Evolutionary conservation across 2,888 invertebrate genomes (phyloP).

Genomic region (Habroteleia sp.): DNA sequence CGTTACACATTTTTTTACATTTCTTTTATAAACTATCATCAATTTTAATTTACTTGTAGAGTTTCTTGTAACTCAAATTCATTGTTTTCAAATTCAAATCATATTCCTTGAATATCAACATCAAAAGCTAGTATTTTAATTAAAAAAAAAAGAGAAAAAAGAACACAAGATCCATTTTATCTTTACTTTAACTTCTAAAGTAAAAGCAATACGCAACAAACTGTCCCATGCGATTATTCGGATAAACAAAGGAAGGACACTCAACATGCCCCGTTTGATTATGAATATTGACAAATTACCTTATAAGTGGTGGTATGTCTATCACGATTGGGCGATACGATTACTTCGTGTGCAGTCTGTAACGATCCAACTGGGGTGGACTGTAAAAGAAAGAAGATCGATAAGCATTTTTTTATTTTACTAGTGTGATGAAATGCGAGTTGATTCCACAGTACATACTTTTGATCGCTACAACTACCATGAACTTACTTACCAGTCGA

Average conservation of each 20-base stretch:
- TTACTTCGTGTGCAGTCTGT: slow-evolving; percentile 94
- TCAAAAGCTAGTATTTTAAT: too few relatives aligned
- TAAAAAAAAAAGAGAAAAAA: too few relatives aligned
- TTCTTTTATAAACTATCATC: too few relatives aligned
- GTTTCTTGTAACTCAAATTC: too few relatives aligned
- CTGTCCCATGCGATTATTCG: slow-evolving; percentile 58
- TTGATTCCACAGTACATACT: slow-evolving; percentile 34
- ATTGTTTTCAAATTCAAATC: too few relatives aligned
- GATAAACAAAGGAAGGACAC: slow-evolving; percentile 25
- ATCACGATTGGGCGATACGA: slow-evolving; percentile 94
- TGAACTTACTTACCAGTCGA: slow-evolving; percentile 33
- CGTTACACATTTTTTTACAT: slow-evolving; percentile 18
- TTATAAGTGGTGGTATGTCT: slow-evolving; percentile 90
- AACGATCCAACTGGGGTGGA: slow-evolving; percentile 96
- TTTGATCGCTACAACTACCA: slow-evolving; percentile 17
- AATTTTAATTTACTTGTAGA: background rate
- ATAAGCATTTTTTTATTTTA: slow-evolving; percentile 41
- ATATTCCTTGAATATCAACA: too few relatives aligned
- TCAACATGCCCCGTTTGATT: slow-evolving; percentile 36
- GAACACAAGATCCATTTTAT: too few relatives aligned
- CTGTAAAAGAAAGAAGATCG: slow-evolving; percentile 83
- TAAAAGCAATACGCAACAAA: slow-evolving; percentile 60
- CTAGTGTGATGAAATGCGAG: slow-evolving; percentile 11
- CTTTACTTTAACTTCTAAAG: slow-evolving; percentile 40
- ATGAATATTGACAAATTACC: slow-evolving; percentile 82